Percentiles rank a stretch among this genome's conserved stretches.
phyloP scores from a whole-genome alignment of 2,888 invertebrate genomes.

The Rhingia campestris region DNA sequence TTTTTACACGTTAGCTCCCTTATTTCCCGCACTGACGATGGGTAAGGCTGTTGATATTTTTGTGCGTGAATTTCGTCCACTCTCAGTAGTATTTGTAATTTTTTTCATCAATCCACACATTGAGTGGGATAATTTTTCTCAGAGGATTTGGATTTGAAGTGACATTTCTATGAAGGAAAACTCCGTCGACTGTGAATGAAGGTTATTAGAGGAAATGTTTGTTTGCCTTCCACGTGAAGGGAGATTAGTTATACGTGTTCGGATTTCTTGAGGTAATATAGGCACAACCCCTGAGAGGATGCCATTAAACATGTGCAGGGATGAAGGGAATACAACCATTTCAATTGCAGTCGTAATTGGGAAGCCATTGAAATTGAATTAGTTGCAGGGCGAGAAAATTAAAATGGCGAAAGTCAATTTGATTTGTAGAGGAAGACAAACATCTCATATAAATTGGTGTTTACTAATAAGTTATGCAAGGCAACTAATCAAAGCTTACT shows the following conservation, averaged over 20 bases:
- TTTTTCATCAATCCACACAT: conserved; percentile 65
- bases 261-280: conserved; percentile 30
- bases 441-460: too few relatives aligned
- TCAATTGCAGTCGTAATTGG: conserved; percentile 54
- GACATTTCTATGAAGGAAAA: conserved; percentile 72
- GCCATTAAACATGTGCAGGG: conserved; percentile 38
- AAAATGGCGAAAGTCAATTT: conserved; percentile 54
- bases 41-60: conserved; percentile 51
- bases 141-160: conserved; percentile 72
- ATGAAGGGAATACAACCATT: conserved; percentile 39
- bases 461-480: too few relatives aligned
- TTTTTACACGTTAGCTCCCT: background rate
- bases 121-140: conserved; percentile 73
- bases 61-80: conserved; percentile 68
- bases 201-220: conserved; percentile 64
- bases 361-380: conserved; percentile 47
- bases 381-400: conserved; percentile 2
- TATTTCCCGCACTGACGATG: conserved; percentile 60
- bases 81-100: conserved; percentile 70
- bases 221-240: conserved; percentile 31
- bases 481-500: too few relatives aligned
- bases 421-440: background rate
- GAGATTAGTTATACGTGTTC: conserved; percentile 22
- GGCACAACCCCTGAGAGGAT: conserved; percentile 35
- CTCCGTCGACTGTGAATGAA: conserved; percentile 63